These are phyloP conservation scores for Oreochromis grahami DNA, from an alignment of 2,797 vertebrate genomes.

Conservation along the genomic window DNA sequence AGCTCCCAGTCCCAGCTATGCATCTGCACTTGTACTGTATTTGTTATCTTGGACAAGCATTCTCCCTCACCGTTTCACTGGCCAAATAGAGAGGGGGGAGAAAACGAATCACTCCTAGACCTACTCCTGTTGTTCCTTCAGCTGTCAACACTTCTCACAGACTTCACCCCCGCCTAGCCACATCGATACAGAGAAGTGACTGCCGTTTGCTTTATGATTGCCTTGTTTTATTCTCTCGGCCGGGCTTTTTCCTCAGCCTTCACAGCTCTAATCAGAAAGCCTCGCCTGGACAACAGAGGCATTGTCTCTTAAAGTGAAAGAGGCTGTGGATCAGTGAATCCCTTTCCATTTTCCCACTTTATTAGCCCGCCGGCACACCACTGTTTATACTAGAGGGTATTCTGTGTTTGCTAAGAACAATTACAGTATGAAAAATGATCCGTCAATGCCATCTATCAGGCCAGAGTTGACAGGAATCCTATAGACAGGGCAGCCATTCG, in stretches of 20 bases:
- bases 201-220: constrained; percentile 80
- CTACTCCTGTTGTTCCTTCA: constrained; percentile 73
- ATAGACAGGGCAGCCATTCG: constrained; percentile 95
- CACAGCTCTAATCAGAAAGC: constrained; percentile 72
- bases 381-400: constrained; percentile 99
- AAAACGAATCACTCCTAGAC: constrained; percentile 71
- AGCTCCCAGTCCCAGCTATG: constrained; percentile 49
- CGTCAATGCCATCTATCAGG: constrained; percentile 99
- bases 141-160: constrained; percentile 75
- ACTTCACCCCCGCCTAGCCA: constrained; percentile 67
- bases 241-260: constrained; percentile 60
- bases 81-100: constrained; percentile 69
- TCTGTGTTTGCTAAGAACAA: constrained; percentile 99
- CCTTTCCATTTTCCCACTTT: constrained; percentile 90
- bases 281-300: constrained; percentile 66
- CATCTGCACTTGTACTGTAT: constrained; percentile 65
- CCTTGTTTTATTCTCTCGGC: constrained; percentile 74
- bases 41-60: constrained; percentile 72
- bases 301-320: constrained; percentile 76
- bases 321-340: constrained; percentile 89
- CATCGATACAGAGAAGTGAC: constrained; percentile 79
- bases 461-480: constrained; percentile 97
- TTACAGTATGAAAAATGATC: constrained; percentile 99
- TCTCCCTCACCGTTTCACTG: constrained; percentile 63
- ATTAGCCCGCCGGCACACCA: constrained; percentile 90